Evolutionary conservation across 2,888 invertebrate genomes (phyloP).

Genomic region (Cataglyphis cursor): DNA sequence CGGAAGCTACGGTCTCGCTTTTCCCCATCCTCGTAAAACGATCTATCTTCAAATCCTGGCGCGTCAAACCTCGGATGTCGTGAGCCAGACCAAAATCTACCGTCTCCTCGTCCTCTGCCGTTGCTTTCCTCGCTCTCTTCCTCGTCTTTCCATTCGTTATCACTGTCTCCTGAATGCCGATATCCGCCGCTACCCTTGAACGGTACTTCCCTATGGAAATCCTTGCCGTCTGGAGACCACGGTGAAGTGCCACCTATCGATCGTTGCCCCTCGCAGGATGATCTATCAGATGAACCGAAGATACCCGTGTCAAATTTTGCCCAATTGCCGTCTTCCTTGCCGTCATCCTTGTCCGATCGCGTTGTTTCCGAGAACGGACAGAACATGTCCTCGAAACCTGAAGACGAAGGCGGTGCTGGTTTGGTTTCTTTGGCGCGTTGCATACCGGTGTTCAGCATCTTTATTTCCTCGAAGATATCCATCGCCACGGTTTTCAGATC

Average conservation of each 20-base stretch:
- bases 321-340: constrained; percentile 84
- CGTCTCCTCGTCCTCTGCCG: constrained; percentile 84
- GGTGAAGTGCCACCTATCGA: constrained; percentile 89
- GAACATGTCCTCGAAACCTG: constrained; percentile 83
- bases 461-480: constrained; percentile 85
- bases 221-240: constrained; percentile 93
- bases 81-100: constrained; percentile 84
- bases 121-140: constrained; percentile 86
- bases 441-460: constrained; percentile 81
- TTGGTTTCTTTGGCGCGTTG: constrained; percentile 56
- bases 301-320: constrained; percentile 85
- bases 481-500: constrained; percentile 78
- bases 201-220: constrained; percentile 87
- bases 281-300: constrained; percentile 81
- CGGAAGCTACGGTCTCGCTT: constrained; percentile 81
- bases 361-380: constrained; percentile 78
- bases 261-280: constrained; percentile 80
- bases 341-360: constrained; percentile 72
- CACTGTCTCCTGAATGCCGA: constrained; percentile 86
- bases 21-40: constrained; percentile 80
- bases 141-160: constrained; percentile 86
- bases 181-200: constrained; percentile 85
- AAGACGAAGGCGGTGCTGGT: constrained; percentile 49
- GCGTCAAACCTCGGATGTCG: constrained; percentile 78
- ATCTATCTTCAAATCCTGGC: constrained; percentile 77